phyloP scores from a whole-genome alignment of 2,888 invertebrate genomes.

The Lasioglossum marginatum region DNA sequence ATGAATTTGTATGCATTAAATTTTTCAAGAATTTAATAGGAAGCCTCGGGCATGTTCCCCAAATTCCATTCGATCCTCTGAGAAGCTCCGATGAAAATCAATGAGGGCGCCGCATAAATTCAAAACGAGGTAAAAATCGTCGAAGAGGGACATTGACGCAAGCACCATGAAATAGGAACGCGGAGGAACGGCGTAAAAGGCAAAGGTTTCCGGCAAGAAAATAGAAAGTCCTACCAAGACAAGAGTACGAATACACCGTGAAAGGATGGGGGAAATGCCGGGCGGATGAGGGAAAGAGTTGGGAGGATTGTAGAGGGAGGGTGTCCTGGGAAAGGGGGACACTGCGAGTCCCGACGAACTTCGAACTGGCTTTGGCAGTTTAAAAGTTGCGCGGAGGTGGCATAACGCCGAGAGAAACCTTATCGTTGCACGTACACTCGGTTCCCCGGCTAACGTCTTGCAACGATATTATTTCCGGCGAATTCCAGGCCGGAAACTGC shows the following conservation, averaged over 20 bases:
- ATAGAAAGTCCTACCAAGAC: neutral
- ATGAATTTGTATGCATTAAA: neutral
- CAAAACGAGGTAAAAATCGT: neutral
- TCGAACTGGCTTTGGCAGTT: slow-evolving; percentile 73
- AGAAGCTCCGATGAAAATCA: neutral
- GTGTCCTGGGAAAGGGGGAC: slow-evolving; percentile 23
- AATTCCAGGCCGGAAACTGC: slow-evolving; percentile 70
- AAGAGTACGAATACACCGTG: slow-evolving; percentile 4
- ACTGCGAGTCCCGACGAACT: slow-evolving; percentile 64
- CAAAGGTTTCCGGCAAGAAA: slow-evolving; percentile 1
- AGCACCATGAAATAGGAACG: slow-evolving; percentile 1
- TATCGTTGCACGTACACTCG: slow-evolving; percentile 61
- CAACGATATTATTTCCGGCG: slow-evolving; percentile 72
- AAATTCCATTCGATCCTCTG: neutral
- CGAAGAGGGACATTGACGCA: neutral
- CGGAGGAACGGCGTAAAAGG: slow-evolving; percentile 2
- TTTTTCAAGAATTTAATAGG: neutral
- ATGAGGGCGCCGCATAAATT: neutral
- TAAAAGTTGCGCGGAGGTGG: slow-evolving; percentile 72
- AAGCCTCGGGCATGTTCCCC: neutral
- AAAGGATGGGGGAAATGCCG: neutral
- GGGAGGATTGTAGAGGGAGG: neutral
- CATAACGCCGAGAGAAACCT: slow-evolving; percentile 61
- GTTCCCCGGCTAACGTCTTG: slow-evolving; percentile 43
- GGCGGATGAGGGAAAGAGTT: neutral